phyloP scores from a whole-genome alignment of 2,797 vertebrate species.

The Mormyrus hasselquistii region DNA sequence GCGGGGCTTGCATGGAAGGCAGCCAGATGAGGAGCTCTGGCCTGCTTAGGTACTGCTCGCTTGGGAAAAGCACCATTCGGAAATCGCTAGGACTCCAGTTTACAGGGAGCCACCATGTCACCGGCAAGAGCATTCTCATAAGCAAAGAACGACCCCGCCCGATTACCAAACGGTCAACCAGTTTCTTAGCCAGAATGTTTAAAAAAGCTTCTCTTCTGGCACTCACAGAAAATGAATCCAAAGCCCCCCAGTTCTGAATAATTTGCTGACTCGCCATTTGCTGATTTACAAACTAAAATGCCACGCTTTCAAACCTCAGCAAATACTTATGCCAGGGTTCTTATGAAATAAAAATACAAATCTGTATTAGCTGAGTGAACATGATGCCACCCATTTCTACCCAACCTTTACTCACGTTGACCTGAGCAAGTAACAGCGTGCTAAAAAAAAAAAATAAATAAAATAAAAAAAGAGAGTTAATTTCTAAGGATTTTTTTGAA shows the following conservation, averaged over 20 bases:
- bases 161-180: not conserved
- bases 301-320: not conserved
- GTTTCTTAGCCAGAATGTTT: not conserved
- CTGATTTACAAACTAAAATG: not conserved
- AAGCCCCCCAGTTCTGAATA: not conserved
- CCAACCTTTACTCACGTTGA: not conserved
- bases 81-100: not conserved
- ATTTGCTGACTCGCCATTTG: not conserved
- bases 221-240: not conserved
- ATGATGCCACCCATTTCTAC: not conserved
- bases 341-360: not conserved
- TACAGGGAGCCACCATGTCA: not conserved
- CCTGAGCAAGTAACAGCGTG: not conserved
- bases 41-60: not conserved
- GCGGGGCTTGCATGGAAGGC: not conserved
- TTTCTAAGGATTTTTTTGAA: not conserved
- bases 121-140: not conserved
- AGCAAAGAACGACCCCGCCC: not conserved
- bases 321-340: not conserved
- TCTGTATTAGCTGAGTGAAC: not conserved
- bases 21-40: not conserved
- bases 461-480: not conserved
- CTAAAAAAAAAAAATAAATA: not conserved
- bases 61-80: not conserved
- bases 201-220: not conserved